A percentile compares a stretch with the other conserved stretches of the same genome.
Conservation (phyloP, 2,888 invertebrate species). For the Eubasilissa splendida region DNA sequence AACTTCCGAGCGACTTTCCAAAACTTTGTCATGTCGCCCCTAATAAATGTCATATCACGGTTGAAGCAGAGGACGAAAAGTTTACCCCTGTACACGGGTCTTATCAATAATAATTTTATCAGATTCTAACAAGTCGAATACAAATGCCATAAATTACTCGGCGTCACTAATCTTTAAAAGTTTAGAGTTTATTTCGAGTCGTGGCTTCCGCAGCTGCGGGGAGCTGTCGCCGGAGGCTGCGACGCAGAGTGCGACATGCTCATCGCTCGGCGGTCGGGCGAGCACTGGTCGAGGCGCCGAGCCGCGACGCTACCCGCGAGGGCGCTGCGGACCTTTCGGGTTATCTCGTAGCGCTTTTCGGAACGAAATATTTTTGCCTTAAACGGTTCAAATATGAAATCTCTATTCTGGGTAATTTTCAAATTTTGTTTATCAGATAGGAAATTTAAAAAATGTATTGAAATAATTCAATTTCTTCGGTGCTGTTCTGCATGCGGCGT, state of each 20-base stretch:
- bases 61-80: constrained; percentile 29
- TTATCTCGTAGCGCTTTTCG: neutral
- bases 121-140: constrained; percentile 9
- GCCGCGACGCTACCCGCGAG: constrained; percentile 6
- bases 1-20: constrained; percentile 37
- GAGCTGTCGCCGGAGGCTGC: neutral
- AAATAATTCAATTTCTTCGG: too few species aligned
- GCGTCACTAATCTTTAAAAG: constrained; percentile 23
- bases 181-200: neutral
- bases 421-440: too few species aligned
- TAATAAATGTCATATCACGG: constrained; percentile 53
- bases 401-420: too few species aligned
- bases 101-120: constrained; percentile 33
- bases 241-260: constrained; percentile 29
- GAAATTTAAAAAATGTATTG: too few species aligned
- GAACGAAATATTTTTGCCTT: neutral
- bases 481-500: too few species aligned
- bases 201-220: neutral
- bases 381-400: too few species aligned
- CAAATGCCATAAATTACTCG: neutral
- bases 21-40: constrained; percentile 45
- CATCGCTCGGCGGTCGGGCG: constrained; percentile 41
- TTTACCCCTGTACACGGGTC: constrained; percentile 24
- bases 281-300: constrained; percentile 24
- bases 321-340: neutral